Evolutionary conservation across 2,113 vertebrate genomes (phyloP).

Genomic region (Siphamia tubifer): DNA sequence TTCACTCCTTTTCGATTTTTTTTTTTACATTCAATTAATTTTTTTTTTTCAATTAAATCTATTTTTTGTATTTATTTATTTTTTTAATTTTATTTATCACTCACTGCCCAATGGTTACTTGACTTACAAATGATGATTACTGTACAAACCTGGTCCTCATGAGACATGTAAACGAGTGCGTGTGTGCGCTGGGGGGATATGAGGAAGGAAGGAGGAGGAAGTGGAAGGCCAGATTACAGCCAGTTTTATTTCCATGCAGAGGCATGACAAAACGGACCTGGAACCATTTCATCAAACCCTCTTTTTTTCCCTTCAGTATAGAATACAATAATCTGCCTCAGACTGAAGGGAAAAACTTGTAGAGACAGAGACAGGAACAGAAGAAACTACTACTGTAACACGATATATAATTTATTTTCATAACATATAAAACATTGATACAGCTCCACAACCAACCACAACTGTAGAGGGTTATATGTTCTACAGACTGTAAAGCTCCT

Average conservation of each 20-base stretch:
- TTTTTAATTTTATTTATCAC: too few relatives aligned
- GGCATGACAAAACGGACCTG: conserved; percentile 3
- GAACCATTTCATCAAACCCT: conserved; percentile 7
- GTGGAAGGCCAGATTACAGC: conserved; percentile 50
- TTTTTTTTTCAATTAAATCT: too few relatives aligned
- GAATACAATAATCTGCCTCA: conserved; percentile 18
- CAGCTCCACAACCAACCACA: neutral
- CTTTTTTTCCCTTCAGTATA: neutral
- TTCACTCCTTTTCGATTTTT: too few relatives aligned
- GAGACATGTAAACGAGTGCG: too few relatives aligned
- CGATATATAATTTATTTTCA: neutral
- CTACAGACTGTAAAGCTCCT: too few relatives aligned
- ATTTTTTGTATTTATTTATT: too few relatives aligned
- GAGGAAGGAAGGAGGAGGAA: conserved; percentile 37
- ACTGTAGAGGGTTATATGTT: too few relatives aligned
- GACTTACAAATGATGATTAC: too few relatives aligned
- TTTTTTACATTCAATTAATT: too few relatives aligned
- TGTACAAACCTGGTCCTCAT: too few relatives aligned
- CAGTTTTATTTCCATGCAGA: conserved; percentile 45
- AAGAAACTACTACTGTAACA: neutral
- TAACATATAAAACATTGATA: neutral
- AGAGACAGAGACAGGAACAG: too few relatives aligned
- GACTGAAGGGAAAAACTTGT: conserved; percentile 16
- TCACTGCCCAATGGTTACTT: too few relatives aligned
- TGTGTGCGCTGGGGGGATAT: conserved; percentile 5